A percentile compares a stretch with the other conserved stretches of the same genome.
phyloP scores from a whole-genome alignment of 2,113 vertebrate species.

The Pygoscelis adeliae region DNA sequence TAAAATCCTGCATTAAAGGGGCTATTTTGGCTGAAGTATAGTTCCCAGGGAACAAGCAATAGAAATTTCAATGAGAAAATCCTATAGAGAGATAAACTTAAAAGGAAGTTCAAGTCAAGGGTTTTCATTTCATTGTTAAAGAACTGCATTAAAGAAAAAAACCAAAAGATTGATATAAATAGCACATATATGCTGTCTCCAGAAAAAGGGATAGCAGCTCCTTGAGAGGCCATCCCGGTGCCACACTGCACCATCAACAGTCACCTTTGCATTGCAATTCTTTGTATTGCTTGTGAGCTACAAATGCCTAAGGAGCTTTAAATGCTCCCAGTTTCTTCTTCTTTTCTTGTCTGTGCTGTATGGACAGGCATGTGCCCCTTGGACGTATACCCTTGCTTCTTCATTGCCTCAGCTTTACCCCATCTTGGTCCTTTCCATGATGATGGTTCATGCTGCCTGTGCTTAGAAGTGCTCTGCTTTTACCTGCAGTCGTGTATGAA shows the following conservation, averaged over 20 bases:
- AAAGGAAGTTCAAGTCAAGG: neutral
- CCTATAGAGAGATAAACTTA: neutral
- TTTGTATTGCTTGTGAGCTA: neutral
- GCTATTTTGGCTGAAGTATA: neutral
- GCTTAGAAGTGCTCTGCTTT: neutral
- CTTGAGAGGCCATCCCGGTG: neutral
- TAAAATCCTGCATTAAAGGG: neutral
- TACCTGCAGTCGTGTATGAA: neutral
- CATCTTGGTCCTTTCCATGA: neutral
- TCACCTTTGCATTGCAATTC: neutral
- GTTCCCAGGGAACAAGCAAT: neutral
- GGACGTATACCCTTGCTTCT: rapidly evolving
- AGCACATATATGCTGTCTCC: neutral
- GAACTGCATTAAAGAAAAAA: neutral
- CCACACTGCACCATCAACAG: neutral
- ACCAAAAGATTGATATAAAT: neutral
- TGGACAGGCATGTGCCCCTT: rapidly evolving
- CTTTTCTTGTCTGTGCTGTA: neutral
- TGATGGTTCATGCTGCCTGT: neutral
- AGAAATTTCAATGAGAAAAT: neutral
- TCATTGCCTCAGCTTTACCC: neutral
- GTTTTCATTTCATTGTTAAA: neutral
- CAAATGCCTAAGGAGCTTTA: neutral
- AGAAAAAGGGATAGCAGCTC: neutral
- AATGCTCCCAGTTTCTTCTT: neutral